These are phyloP conservation scores for Pseudochaenichthys georgianus DNA, from an alignment of 2,797 vertebrate genomes.

Conservation along the genomic window DNA sequence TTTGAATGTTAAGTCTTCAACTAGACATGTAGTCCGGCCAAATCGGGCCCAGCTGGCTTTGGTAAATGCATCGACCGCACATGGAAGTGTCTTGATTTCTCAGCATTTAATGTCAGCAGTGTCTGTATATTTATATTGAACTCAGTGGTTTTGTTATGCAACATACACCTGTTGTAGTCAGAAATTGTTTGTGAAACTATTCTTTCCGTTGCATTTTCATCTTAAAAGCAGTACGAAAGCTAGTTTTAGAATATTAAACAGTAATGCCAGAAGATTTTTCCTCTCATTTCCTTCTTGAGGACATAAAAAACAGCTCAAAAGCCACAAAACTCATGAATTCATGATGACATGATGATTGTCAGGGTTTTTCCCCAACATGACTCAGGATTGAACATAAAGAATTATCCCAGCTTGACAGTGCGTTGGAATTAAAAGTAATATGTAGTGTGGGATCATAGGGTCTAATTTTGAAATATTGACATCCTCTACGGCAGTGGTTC, in stretches of 20 bases:
- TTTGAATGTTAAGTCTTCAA: slow-evolving; percentile 48
- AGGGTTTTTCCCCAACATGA: neutral
- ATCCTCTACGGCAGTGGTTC: neutral
- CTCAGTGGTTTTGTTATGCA: neutral
- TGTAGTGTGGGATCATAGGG: neutral
- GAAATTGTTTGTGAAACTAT: neutral
- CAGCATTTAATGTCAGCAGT: slow-evolving; percentile 11
- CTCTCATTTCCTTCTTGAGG: neutral
- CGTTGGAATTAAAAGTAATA: neutral
- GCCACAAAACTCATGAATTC: slow-evolving; percentile 3
- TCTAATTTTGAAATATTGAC: neutral
- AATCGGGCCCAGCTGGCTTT: slow-evolving; percentile 60
- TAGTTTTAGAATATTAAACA: neutral
- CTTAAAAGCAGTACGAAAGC: neutral
- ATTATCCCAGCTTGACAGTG: neutral
- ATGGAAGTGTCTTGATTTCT: slow-evolving; percentile 31
- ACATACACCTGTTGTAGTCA: neutral
- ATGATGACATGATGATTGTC: neutral
- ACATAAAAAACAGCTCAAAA: slow-evolving; percentile 7
- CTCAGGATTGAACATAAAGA: neutral
- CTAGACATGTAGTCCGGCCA: slow-evolving; percentile 39
- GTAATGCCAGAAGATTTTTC: neutral
- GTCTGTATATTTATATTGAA: neutral
- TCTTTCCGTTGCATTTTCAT: neutral
- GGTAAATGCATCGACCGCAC: slow-evolving; percentile 38